Conservation (phyloP, 2,888 invertebrate species). For the Abrostola tripartita region DNA sequence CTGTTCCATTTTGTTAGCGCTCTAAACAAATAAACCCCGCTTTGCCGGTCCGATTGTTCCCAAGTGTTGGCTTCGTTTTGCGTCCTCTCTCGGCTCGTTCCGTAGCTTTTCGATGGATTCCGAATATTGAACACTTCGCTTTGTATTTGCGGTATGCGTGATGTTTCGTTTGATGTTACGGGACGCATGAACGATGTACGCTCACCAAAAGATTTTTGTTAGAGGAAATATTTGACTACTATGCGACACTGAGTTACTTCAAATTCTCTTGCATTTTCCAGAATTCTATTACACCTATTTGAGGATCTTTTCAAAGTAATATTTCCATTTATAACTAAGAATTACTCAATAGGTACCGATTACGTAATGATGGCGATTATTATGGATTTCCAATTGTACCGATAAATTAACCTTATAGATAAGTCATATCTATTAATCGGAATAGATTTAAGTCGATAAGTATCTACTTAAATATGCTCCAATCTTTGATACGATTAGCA, state of each 20-base stretch:
- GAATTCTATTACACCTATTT: not conserved
- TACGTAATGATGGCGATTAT: conserved; percentile 18
- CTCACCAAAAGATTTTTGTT: conserved; percentile 12
- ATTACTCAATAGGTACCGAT: not conserved
- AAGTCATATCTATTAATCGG: conserved; percentile 32
- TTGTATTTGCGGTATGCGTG: conserved; percentile 30
- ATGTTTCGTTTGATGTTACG: conserved; percentile 16
- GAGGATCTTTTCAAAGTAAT: not conserved
- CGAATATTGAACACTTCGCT: conserved; percentile 47
- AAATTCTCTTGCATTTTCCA: not conserved
- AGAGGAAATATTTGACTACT: not conserved
- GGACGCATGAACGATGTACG: not conserved
- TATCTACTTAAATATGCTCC: conserved; percentile 23
- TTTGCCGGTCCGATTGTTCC: conserved; percentile 59
- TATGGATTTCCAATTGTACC: conserved; percentile 25
- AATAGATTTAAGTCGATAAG: conserved; percentile 38
- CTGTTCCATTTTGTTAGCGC: conserved; percentile 61
- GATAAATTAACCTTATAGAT: conserved; percentile 26
- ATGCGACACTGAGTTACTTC: not conserved
- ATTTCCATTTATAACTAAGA: not conserved
- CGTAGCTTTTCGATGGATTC: conserved; percentile 42
- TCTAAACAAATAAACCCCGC: conserved; percentile 61
- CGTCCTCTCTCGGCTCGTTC: conserved; percentile 43
- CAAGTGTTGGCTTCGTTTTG: conserved; percentile 58
- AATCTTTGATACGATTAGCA: conserved; percentile 15